Base-by-base conservation (phyloP, 2,113 vertebrate genomes). In the Sturnus vulgaris region DNA sequence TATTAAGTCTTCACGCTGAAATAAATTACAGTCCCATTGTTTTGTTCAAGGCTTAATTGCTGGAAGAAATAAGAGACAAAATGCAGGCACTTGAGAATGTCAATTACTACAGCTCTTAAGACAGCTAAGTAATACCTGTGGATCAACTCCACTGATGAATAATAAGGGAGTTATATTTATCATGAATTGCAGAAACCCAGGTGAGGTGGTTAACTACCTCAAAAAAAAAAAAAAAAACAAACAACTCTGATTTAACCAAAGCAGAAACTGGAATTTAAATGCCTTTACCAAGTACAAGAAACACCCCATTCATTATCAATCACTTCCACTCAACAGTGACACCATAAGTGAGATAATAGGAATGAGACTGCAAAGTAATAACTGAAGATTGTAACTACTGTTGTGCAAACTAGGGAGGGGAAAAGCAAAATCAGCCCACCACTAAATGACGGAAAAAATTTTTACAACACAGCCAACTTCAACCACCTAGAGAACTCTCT, bases 21-120 rank as follows among this genome's bases (percentile, higher is more conserved):
- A 75, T 47, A 55, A 80, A 86, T 70, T 69, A 92, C 2, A 19
- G 81, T 39, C 19, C 53, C 44, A 20, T 15, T 46, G 35, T 65
- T 68, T 79, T 25, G 17, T 37, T 88, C 55, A 57, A 52, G 30
- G 37, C 4, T 76, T 69, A 79, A 76, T 3, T 65, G 28, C 18
- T 80, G n/a, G 12, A 82, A 91, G 22, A 90, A 89, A 73, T 50
- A 53, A 77, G 73, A 66, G 18, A 53, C 42, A 88, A 91, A 90
- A 92, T 11, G 10, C 40, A 86, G 10, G 9, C 7, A 24, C 3
- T 40, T 65, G 30, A n/a, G 20, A 65, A 83, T 7, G 3, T 33
- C 33, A 86, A 66, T 70, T 59, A 63, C 28, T 56, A 73, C 40
- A 88, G 65, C 42, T 82, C 85, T 79, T 82, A 55, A 75, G 24